phyloP scores from a whole-genome alignment of 64 coral and sea anemone species.

The Catalaphyllia jardinei region DNA sequence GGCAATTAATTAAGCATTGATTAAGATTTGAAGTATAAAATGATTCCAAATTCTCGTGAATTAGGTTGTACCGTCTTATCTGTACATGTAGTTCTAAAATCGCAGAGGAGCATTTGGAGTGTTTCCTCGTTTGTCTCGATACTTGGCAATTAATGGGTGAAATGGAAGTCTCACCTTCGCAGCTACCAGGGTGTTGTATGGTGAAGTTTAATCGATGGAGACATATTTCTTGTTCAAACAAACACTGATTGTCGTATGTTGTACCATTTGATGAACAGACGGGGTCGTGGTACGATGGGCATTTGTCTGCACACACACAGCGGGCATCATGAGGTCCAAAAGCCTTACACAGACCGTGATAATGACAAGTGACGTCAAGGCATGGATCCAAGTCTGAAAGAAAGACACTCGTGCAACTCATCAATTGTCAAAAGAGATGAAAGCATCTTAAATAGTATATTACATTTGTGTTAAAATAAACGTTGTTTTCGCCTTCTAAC shows the following conservation, averaged over 20 bases:
- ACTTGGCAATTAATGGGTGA: background rate
- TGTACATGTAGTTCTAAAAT: too few relatives aligned
- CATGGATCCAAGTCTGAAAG: constrained; percentile 54
- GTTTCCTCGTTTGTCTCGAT: too few relatives aligned
- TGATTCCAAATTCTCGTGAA: too few relatives aligned
- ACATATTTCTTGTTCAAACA: constrained; percentile 56
- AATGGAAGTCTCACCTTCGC: background rate
- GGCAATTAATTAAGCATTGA: too few relatives aligned
- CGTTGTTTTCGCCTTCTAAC: too few relatives aligned
- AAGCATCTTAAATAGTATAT: too few relatives aligned
- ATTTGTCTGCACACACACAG: constrained; percentile 41
- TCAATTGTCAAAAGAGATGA: too few relatives aligned
- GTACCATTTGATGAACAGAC: constrained; percentile 47
- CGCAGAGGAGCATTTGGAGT: too few relatives aligned
- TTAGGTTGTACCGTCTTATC: too few relatives aligned
- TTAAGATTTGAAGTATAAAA: too few relatives aligned
- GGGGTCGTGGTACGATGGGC: constrained; percentile 41
- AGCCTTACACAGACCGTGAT: constrained; percentile 52
- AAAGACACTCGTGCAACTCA: background rate
- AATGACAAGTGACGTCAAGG: constrained; percentile 31
- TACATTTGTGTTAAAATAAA: too few relatives aligned
- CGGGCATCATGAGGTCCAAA: constrained; percentile 37
- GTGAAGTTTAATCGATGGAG: background rate
- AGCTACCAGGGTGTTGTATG: background rate
- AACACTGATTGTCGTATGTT: constrained; percentile 54